A percentile compares a stretch with the other conserved stretches of the same genome.
Conservation (phyloP, 2,113 vertebrate genomes). For the Dromaius novaehollandiae region DNA sequence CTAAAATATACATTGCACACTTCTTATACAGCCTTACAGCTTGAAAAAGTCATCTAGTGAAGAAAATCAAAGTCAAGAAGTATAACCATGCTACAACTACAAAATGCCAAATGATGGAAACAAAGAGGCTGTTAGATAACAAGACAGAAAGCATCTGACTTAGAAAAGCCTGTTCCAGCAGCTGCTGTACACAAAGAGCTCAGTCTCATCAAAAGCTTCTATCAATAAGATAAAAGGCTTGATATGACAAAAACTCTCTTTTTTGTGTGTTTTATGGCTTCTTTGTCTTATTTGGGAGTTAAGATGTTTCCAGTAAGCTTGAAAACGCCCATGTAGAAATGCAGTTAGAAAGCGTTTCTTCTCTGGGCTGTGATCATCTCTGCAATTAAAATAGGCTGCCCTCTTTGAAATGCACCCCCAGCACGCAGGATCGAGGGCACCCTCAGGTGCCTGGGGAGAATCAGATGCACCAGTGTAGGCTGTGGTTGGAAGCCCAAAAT, state of each 20-base stretch:
- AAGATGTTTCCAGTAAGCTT: background rate
- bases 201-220: background rate
- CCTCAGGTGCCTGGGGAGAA: background rate
- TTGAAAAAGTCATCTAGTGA: background rate
- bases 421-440: rapidly evolving
- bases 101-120: background rate
- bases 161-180: background rate
- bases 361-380: background rate
- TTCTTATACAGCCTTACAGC: background rate
- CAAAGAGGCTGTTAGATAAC: background rate
- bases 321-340: background rate
- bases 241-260: background rate
- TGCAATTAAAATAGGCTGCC: rapidly evolving
- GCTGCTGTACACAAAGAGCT: background rate
- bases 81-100: background rate
- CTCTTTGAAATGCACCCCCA: background rate
- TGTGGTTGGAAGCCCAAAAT: background rate
- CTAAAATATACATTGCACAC: background rate
- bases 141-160: background rate
- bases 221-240: background rate
- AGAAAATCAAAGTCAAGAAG: background rate
- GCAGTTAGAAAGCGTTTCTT: background rate
- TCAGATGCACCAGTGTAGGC: rapidly evolving
- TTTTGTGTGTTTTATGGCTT: background rate
- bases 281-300: background rate